Evolutionary conservation across 2,113 vertebrate species (phyloP).

Genomic region (Dipodomys spectabilis): DNA sequence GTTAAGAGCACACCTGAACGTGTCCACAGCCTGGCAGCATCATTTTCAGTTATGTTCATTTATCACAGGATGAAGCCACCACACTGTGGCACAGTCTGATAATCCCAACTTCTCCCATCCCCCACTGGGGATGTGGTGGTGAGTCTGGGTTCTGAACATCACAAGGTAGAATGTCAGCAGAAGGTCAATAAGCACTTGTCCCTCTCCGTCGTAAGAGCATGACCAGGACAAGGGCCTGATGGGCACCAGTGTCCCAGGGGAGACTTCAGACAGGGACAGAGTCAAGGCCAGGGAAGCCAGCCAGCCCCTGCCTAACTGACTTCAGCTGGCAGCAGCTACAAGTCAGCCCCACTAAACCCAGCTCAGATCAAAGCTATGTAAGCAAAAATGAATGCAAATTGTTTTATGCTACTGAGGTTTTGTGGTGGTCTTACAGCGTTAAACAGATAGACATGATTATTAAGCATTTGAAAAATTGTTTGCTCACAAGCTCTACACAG

Average conservation of each 20-base stretch:
- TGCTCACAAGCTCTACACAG: neutral
- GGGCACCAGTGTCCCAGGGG: neutral
- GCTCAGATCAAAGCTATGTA: slow-evolving; percentile 6
- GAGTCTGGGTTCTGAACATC: neutral
- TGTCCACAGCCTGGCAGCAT: neutral
- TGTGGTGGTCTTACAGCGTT: slow-evolving; percentile 30
- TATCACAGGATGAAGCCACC: neutral
- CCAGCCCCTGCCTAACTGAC: neutral
- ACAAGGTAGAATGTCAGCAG: neutral
- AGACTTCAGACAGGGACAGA: neutral
- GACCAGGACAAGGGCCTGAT: neutral
- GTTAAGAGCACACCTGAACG: neutral
- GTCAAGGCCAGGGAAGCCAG: neutral
- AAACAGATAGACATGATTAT: slow-evolving; percentile 4
- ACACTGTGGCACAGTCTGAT: neutral
- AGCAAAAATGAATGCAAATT: slow-evolving; percentile 38
- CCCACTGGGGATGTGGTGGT: neutral
- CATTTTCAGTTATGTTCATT: neutral
- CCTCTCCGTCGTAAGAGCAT: neutral
- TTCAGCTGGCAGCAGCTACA: neutral
- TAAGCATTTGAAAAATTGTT: slow-evolving; percentile 44
- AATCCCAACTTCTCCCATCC: neutral
- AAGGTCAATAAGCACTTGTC: neutral
- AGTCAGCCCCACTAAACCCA: neutral
- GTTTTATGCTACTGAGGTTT: slow-evolving; percentile 7